Evolutionary conservation across 2,797 vertebrate species (phyloP).

Genomic region (Bradypodion pumilum): DNA sequence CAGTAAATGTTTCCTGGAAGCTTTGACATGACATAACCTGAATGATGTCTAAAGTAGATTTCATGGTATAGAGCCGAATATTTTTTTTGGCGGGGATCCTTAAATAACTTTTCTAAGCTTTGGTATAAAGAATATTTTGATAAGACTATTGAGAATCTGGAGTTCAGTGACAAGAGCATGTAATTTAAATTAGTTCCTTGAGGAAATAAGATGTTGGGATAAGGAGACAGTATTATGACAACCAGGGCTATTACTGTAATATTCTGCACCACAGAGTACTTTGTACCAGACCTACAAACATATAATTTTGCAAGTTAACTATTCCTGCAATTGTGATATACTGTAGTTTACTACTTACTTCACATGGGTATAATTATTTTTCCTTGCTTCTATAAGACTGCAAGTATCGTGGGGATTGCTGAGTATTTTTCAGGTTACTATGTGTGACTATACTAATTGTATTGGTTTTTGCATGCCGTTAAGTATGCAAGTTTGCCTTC

Average conservation of each 20-base stretch:
- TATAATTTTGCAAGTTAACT: not conserved
- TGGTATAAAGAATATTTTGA: not conserved
- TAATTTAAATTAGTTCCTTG: not conserved
- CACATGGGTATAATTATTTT: not conserved
- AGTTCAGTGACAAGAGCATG: not conserved
- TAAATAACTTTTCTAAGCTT: not conserved
- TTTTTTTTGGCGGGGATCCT: no score
- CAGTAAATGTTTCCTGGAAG: not conserved
- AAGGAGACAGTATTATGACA: not conserved
- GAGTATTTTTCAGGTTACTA: not conserved
- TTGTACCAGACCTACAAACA: not conserved
- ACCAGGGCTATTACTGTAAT: not conserved
- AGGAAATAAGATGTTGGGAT: not conserved
- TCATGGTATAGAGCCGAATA: not conserved
- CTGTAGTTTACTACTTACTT: not conserved
- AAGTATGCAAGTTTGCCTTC: not conserved
- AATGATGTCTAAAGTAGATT: not conserved
- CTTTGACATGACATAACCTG: not conserved
- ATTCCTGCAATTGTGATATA: not conserved
- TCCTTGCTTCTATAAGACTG: not conserved
- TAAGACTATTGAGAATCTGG: not conserved
- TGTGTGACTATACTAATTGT: not conserved
- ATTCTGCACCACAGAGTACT: not conserved
- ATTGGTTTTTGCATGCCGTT: not conserved
- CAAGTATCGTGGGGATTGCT: not conserved